These are phyloP conservation scores for Drosophila gunungcola DNA, from an alignment of 1,140 invertebrate genomes.

Conservation along the genomic window DNA sequence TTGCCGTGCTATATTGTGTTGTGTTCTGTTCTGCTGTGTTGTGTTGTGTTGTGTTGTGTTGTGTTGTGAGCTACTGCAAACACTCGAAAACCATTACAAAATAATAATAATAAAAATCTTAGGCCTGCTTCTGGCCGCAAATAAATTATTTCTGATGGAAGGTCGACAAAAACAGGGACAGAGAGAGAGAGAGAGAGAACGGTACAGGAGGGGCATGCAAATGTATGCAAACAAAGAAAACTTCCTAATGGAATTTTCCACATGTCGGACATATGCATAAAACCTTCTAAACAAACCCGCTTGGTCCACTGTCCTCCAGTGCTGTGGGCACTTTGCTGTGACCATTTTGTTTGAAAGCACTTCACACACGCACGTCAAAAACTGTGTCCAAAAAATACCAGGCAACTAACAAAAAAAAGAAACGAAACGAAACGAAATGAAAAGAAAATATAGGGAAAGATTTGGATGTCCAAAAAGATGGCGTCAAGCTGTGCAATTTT, in stretches of 20 bases:
- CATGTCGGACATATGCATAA: conserved; percentile 81
- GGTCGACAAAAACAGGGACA: conserved; percentile 7
- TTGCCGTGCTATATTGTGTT: conserved; percentile 11
- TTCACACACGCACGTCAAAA: conserved; percentile 73
- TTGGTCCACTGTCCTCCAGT: conserved; percentile 6
- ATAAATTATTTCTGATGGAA: conserved; percentile 67
- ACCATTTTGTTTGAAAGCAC: conserved; percentile 66
- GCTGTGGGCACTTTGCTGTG: conserved; percentile 57
- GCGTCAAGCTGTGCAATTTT: conserved; percentile 58
- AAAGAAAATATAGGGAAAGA: conserved; percentile 2
- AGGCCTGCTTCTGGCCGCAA: conserved; percentile 57
- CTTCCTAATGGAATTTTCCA: conserved; percentile 82
- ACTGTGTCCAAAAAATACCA: conserved; percentile 36
- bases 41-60: conserved; percentile 15
- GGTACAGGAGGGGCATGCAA: conserved; percentile 52
- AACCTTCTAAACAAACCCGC: conserved; percentile 73
- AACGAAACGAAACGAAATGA: background rate
- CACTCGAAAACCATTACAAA: conserved; percentile 80
- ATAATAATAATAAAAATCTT: conserved; percentile 76
- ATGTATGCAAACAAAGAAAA: conserved; percentile 82
- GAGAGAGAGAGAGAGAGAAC: too few species aligned
- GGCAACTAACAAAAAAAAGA: background rate
- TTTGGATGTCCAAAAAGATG: conserved; percentile 40
- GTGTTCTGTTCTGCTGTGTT: conserved; percentile 15
- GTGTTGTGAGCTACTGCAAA: conserved; percentile 49